Percentiles rank a stretch among this genome's conserved stretches.
Conservation (phyloP, 2,113 vertebrate genomes). For the Macrotus californicus region DNA sequence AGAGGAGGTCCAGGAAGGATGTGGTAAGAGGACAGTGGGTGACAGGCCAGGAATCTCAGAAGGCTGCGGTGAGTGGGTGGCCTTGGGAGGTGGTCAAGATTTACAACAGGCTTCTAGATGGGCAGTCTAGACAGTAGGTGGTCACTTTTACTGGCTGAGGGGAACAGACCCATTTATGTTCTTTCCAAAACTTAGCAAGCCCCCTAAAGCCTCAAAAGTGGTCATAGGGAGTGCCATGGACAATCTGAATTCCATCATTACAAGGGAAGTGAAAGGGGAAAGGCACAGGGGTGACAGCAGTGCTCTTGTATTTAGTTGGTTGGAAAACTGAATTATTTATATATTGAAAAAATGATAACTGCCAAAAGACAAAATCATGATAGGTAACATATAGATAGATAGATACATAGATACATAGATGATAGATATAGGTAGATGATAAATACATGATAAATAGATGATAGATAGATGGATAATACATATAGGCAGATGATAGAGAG, state of each 20-base stretch:
- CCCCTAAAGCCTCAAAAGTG: not conserved
- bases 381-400: not conserved
- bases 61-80: rapidly evolving
- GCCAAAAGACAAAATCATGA: not conserved
- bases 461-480: too few relatives aligned
- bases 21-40: too few relatives aligned
- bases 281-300: not conserved
- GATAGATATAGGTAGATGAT: too few relatives aligned
- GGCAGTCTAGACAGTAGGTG: not conserved
- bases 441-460: not conserved
- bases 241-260: not conserved
- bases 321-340: not conserved
- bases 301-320: not conserved
- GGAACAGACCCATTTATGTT: not conserved
- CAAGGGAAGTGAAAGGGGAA: not conserved
- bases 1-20: rapidly evolving
- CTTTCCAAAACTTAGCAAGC: not conserved
- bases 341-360: not conserved
- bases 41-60: not conserved
- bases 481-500: too few relatives aligned
- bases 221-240: not conserved
- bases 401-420: not conserved
- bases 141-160: not conserved
- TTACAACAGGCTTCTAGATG: not conserved
- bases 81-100: not conserved